Conservation (phyloP, 1,140 invertebrate species). For the Teleopsis dalmanni region DNA sequence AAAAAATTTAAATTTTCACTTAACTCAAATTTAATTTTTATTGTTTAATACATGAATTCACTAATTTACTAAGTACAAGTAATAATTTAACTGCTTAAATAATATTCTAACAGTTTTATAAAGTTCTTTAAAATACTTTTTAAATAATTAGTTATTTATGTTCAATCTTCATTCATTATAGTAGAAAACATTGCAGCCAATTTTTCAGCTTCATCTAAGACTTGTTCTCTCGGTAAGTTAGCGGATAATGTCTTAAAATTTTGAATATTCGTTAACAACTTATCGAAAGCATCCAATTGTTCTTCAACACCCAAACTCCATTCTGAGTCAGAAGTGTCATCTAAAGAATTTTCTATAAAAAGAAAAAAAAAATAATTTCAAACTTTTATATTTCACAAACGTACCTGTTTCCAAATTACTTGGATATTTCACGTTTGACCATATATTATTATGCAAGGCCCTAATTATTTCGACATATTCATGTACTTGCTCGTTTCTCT, state of each 20-base stretch:
- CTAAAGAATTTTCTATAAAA: background rate
- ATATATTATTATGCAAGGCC: slow-evolving; percentile 4
- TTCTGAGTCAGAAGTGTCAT: background rate
- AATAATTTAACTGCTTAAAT: too few species aligned
- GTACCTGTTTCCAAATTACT: too few species aligned
- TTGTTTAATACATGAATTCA: too few species aligned
- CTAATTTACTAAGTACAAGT: too few species aligned
- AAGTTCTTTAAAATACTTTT: too few species aligned
- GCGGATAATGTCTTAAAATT: background rate
- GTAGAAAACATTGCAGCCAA: background rate
- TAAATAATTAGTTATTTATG: background rate
- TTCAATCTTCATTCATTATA: slow-evolving; percentile 8
- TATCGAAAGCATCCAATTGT: slow-evolving; percentile 7
- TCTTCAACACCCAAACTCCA: background rate
- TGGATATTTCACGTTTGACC: background rate
- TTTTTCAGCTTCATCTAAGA: slow-evolving; percentile 7
- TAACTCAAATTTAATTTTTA: too few species aligned
- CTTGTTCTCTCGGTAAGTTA: background rate
- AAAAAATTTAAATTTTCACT: too few species aligned
- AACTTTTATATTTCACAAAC: background rate
- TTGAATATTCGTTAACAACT: slow-evolving; percentile 2
- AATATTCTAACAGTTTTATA: too few species aligned
- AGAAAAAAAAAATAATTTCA: background rate
- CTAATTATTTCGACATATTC: background rate
- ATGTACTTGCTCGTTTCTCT: too few species aligned